Evolutionary conservation across 2,888 invertebrate genomes (phyloP), one percentile per base, ranked within the genome.

Genomic region (Leistus spinibarbis): DNA sequence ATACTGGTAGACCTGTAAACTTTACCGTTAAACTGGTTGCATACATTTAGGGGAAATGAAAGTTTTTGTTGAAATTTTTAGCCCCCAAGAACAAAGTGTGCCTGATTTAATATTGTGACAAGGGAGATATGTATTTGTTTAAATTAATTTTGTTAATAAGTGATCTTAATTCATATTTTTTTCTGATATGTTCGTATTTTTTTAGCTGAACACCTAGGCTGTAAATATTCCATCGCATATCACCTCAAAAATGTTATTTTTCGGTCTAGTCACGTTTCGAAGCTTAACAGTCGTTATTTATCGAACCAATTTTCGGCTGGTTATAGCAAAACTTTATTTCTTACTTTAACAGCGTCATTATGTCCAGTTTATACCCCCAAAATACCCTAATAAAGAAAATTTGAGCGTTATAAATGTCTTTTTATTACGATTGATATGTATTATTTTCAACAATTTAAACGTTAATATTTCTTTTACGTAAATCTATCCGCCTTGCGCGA

Each of bases 181-280:
- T 56, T 75, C 68, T 75, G 75, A 75, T 75, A 75, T 75, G 75
- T 75, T 56, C 75, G 69, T 75, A 75, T 68, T 60, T 60, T 60
- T 60, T 60, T 75, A 75, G 60, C 75, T 75, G 75, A 75, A 75
- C 75, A 75, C 75, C 75, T 75, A 75, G 75, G 75, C 68, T 75
- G 40, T 40, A 63, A 75, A 68, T 24, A 20, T 19, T 7, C 62
- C 23, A 69, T 54, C 75, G 69, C n/a, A 56, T 13, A 63, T 62
- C 69, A 54, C 69, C 27, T 64, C 69, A 64, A 68, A 19, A 22
- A 56, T 2, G 64, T n/a, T 24, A 16, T 64, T 64, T 13, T 23
- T 64, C n/a, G 20, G 5, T 19, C 60, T 20, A 60, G 60, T 60
- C 60, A 60, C 60, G 60, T 60, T 16, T 17, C 22, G 40, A 40